phyloP scores from a whole-genome alignment of 2,113 vertebrate genomes.

The Albula goreensis region DNA sequence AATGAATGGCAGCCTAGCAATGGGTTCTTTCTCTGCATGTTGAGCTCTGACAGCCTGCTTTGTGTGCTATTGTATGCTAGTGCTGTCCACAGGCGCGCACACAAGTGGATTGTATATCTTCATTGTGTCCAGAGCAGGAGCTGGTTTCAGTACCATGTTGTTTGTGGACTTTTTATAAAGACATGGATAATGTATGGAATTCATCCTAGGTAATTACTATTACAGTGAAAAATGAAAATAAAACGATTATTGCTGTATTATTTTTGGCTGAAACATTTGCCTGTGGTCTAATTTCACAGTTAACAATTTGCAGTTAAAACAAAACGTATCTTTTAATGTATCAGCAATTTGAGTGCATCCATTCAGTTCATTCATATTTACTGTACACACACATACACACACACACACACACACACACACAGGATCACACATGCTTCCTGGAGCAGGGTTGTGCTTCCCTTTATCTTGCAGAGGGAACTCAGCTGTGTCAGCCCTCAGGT shows the following conservation, averaged over 20 bases:
- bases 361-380: not conserved
- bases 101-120: constrained; percentile 31
- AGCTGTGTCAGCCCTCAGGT: too few relatives aligned
- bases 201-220: too few relatives aligned
- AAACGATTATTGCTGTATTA: too few relatives aligned
- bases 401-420: not conserved
- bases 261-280: not conserved
- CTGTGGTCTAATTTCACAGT: not conserved
- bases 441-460: too few relatives aligned
- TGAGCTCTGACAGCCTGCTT: constrained; percentile 60
- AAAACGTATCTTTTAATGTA: not conserved
- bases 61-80: constrained; percentile 66
- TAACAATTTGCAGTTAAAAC: not conserved
- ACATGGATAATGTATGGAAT: too few relatives aligned
- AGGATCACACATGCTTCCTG: too few relatives aligned
- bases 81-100: constrained; percentile 42
- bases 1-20: constrained; percentile 62
- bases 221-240: too few relatives aligned
- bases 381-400: not conserved
- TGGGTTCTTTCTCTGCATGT: constrained; percentile 66
- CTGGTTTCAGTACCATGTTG: not conserved
- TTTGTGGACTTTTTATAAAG: too few relatives aligned
- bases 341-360: not conserved
- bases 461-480: too few relatives aligned
- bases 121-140: not conserved